phyloP scores from a whole-genome alignment of 2,113 vertebrate species.

The Emydura subglobosa region DNA sequence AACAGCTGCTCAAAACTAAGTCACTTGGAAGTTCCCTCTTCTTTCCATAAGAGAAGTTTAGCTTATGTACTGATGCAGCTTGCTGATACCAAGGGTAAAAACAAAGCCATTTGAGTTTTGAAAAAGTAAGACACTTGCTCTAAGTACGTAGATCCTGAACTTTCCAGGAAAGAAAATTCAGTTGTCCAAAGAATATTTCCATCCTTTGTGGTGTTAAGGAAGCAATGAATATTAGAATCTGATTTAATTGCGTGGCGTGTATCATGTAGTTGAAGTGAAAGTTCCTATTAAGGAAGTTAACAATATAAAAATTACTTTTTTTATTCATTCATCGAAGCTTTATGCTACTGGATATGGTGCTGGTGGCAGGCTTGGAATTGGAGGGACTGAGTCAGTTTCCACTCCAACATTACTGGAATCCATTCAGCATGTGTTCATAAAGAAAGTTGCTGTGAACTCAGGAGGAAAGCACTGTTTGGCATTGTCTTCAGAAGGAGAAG shows the following conservation, averaged over 20 bases:
- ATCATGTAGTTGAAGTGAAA: neutral
- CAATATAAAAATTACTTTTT: neutral
- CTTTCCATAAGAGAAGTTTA: neutral
- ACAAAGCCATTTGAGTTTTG: neutral
- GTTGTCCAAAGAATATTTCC: neutral
- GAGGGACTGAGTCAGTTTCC: conserved; percentile 97
- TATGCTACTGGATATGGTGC: conserved; percentile 98
- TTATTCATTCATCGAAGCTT: conserved; percentile 78
- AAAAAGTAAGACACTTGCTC: neutral
- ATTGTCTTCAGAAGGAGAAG: conserved; percentile 95
- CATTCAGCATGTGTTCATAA: conserved; percentile 97
- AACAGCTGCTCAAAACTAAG: neutral
- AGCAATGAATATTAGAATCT: neutral
- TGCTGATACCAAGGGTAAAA: neutral
- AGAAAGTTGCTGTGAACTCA: conserved; percentile 98
- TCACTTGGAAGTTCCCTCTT: neutral
- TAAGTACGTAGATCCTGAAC: neutral
- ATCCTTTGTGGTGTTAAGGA: neutral
- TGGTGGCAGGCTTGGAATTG: conserved; percentile 95
- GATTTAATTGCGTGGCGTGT: neutral
- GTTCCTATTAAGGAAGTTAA: neutral
- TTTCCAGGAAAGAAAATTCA: neutral
- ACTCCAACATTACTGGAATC: conserved; percentile 96
- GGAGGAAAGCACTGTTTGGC: conserved; percentile 98
- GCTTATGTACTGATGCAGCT: neutral